Conservation (phyloP, 2,113 vertebrate genomes). For the Arizona elegans region DNA sequence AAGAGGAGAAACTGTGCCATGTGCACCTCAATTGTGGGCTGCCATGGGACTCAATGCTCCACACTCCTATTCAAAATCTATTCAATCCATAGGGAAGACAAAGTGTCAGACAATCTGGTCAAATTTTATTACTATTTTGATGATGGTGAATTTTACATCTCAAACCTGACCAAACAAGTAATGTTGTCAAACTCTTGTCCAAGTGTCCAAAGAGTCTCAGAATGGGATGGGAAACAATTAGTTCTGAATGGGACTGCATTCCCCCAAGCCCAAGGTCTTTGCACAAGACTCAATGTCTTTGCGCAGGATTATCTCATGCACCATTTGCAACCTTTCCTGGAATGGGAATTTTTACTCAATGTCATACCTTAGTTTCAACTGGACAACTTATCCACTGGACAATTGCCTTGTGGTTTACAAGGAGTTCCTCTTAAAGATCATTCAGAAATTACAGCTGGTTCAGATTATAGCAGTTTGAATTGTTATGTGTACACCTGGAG, state of each 20-base stretch:
- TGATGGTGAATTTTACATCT: background rate
- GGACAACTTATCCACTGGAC: background rate
- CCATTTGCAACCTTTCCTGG: background rate
- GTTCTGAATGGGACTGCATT: background rate
- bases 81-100: background rate
- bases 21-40: background rate
- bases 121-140: background rate
- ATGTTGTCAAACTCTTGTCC: background rate
- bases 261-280: background rate
- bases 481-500: background rate
- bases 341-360: background rate
- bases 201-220: background rate
- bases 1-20: background rate
- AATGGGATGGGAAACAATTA: background rate
- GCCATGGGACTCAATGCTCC: background rate
- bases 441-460: background rate
- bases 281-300: background rate
- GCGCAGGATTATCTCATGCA: background rate
- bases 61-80: background rate
- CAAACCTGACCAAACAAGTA: background rate
- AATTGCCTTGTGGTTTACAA: background rate
- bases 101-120: background rate
- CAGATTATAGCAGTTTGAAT: background rate
- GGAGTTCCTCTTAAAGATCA: background rate
- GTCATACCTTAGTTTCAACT: background rate